Evolutionary conservation across 2,113 vertebrate genomes (phyloP).

Genomic region (Rhinoderma darwinii): DNA sequence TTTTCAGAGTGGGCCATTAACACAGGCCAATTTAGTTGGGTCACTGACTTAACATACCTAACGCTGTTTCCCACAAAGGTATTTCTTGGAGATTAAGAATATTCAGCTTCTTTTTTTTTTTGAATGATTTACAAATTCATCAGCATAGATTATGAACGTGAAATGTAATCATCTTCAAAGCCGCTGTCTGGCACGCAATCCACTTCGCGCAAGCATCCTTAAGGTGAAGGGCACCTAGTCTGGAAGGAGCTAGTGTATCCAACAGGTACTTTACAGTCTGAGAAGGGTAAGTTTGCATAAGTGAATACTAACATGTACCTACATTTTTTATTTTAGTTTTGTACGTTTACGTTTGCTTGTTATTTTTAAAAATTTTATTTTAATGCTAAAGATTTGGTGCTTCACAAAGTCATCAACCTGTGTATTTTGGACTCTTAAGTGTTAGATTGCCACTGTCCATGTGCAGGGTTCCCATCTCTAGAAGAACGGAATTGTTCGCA

Average conservation of each 20-base stretch:
- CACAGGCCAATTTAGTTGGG: constrained; percentile 35
- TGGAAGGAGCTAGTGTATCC: neutral
- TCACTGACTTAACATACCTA: constrained; percentile 59
- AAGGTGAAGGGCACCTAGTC: neutral
- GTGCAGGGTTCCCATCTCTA: no score
- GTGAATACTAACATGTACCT: neutral
- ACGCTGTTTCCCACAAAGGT: constrained; percentile 50
- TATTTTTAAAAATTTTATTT: no score
- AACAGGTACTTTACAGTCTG: neutral
- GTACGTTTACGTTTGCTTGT: no score
- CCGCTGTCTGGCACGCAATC: neutral
- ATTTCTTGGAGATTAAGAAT: constrained; percentile 44
- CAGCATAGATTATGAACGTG: constrained; percentile 32
- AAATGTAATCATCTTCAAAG: constrained; percentile 36
- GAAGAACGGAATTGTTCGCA: no score
- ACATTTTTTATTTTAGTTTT: no score
- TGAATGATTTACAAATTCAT: constrained; percentile 47
- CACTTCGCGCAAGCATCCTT: neutral
- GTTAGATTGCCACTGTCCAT: no score
- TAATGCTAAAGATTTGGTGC: no score
- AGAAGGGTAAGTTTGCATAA: neutral
- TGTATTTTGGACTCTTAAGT: no score
- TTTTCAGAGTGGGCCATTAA: constrained; percentile 43
- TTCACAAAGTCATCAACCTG: no score
- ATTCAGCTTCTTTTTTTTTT: constrained; percentile 24